Percentiles rank a stretch among this genome's conserved stretches.
Conservation (phyloP, 30 jellyfish, hydroid and myxozoan genomes). For the Cassiopea andromeda region DNA sequence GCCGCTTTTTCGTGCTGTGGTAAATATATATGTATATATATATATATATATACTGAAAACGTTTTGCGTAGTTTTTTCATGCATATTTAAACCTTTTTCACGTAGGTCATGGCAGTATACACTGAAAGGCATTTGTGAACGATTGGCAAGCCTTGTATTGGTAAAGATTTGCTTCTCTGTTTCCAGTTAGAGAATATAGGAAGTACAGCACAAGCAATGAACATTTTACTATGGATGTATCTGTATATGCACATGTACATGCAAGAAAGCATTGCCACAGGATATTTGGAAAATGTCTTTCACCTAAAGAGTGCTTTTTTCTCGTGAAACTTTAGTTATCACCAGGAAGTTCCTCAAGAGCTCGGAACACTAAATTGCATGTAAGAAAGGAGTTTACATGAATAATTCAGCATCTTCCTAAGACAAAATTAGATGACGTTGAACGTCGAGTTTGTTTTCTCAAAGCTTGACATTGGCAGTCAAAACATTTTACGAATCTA, state of each 20-base stretch:
- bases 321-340: not conserved
- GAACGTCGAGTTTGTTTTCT: not conserved
- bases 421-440: not conserved
- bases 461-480: not conserved
- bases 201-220: no score
- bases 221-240: not conserved
- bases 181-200: no score
- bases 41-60: not conserved
- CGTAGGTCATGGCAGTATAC: no score
- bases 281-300: no score
- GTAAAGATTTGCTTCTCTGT: no score
- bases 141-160: no score
- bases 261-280: not conserved
- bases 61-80: no score
- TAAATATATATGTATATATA: no score
- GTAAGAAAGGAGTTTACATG: not conserved
- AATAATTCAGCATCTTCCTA: not conserved
- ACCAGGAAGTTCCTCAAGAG: not conserved
- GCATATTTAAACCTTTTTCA: no score
- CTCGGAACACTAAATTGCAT: not conserved
- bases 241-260: not conserved
- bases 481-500: not conserved
- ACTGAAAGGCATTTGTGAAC: no score
- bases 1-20: no score
- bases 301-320: no score